Base-by-base conservation (phyloP, 2,113 vertebrate species). In the Psilopsiagon aymara region DNA sequence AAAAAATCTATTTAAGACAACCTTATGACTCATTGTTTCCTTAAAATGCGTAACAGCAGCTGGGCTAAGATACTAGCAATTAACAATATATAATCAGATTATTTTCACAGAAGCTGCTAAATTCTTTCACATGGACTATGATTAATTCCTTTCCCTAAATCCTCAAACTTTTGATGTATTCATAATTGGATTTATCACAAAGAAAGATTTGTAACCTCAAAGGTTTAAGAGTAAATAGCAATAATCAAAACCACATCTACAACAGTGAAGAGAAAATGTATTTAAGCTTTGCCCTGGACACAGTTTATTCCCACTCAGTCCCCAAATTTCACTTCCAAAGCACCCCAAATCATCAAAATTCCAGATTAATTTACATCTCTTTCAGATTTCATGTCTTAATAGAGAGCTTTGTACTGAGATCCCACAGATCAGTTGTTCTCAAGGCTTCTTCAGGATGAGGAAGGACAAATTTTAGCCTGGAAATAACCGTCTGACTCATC, bases 101-200 rank as follows among this genome's bases (percentile, higher is more conserved):
- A 80, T 79, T 92, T 82, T 85, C 46, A 96, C 94, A 96, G 94
- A 94, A 96, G 89, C 88, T 92, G 94, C 52, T 97, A 84, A 96
- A 93, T 95, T 91, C 82, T 97, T 97, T 97, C 97, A 97, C 76
- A 73, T 87, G 94, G 70, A 44, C 60, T 51, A 67, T 75, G 60
- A 95, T 94, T 95, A 95, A 96, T 87, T 91, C 52, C 66, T 68
- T 84, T 90, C 92, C 94, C 92, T 82, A 97, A 96, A 94, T 66
- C 79, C 52, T 79, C 39, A 75, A 39, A n/a, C 35, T 96, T 84
- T 52, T 91, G 10, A 77, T 88, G 90, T 92, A 82, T 94, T 97
- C 87, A 91, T 97, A 94, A 98, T 43, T 83, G 92, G 90, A 92
- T 96, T 91, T 91, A 94, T 92, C 94, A 92, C 94, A 91, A 84